Evolutionary conservation across 2,113 vertebrate genomes (phyloP).

Genomic region (Pygoscelis antarcticus): DNA sequence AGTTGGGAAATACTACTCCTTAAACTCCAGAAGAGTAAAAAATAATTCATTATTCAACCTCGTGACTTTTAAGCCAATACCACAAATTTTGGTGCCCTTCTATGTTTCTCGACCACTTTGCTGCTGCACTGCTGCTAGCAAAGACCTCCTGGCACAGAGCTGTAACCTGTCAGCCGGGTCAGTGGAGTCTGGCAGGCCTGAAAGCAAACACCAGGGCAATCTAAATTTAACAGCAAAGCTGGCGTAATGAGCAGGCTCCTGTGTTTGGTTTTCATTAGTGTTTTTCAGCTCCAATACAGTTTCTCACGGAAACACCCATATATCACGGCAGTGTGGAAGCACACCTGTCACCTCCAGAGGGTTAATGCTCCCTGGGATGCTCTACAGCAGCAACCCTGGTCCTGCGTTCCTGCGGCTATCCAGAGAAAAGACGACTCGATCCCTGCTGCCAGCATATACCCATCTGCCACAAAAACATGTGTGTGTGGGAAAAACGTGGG

Average conservation of each 20-base stretch:
- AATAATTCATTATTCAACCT: not conserved
- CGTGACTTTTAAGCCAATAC: not conserved
- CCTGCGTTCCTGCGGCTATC: not conserved
- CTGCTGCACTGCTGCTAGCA: rapidly evolving
- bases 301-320: not conserved
- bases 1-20: not conserved
- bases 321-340: rapidly evolving
- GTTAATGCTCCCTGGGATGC: not conserved
- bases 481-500: rapidly evolving
- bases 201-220: not conserved
- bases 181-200: not conserved
- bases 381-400: not conserved
- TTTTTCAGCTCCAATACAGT: not conserved
- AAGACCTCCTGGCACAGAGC: not conserved
- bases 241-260: not conserved
- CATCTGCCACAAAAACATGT: not conserved
- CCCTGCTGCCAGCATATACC: not conserved
- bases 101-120: not conserved
- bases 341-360: not conserved
- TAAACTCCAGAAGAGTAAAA: not conserved
- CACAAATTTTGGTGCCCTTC: not conserved
- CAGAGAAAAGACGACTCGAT: not conserved
- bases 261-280: not conserved
- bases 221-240: not conserved
- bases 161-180: not conserved